phyloP scores from a whole-genome alignment of 2,113 vertebrate genomes.

The Atherinomorus stipes region DNA sequence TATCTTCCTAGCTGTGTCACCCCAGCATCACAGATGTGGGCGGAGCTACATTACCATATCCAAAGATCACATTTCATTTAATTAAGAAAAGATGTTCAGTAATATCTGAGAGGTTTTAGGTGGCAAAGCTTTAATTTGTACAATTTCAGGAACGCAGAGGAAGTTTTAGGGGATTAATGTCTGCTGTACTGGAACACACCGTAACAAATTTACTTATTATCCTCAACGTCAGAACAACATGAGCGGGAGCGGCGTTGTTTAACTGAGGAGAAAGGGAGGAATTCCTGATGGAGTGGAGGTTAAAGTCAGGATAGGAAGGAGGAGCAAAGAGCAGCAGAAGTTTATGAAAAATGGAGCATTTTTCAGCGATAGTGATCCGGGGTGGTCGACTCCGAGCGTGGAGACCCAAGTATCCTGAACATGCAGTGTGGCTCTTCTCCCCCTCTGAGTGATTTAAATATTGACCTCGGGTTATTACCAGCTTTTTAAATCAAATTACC shows the following conservation, averaged over 20 bases:
- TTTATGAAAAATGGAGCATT: background rate
- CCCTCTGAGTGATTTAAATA: slow-evolving; percentile 73
- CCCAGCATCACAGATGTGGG: too few relatives aligned
- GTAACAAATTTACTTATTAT: too few relatives aligned
- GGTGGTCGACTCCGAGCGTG: slow-evolving; percentile 16
- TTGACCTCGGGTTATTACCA: slow-evolving; percentile 79
- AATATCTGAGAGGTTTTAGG: too few relatives aligned
- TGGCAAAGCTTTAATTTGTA: too few relatives aligned
- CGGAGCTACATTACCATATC: too few relatives aligned
- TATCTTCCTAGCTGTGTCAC: too few relatives aligned
- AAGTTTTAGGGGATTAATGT: too few relatives aligned
- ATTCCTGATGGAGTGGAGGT: background rate
- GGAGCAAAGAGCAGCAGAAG: background rate
- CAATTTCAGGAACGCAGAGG: too few relatives aligned
- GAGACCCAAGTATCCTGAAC: slow-evolving; percentile 46
- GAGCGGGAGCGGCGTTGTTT: background rate
- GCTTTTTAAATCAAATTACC: slow-evolving; percentile 75
- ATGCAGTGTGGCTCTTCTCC: slow-evolving; percentile 58
- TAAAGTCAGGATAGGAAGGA: background rate
- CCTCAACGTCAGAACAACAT: too few relatives aligned
- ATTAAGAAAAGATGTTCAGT: too few relatives aligned
- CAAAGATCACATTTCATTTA: too few relatives aligned
- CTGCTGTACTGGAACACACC: too few relatives aligned
- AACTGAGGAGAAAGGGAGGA: background rate
- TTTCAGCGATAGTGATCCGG: slow-evolving; percentile 13